Conservation (phyloP, 2,888 invertebrate genomes). For the Apotomis turbidana region DNA sequence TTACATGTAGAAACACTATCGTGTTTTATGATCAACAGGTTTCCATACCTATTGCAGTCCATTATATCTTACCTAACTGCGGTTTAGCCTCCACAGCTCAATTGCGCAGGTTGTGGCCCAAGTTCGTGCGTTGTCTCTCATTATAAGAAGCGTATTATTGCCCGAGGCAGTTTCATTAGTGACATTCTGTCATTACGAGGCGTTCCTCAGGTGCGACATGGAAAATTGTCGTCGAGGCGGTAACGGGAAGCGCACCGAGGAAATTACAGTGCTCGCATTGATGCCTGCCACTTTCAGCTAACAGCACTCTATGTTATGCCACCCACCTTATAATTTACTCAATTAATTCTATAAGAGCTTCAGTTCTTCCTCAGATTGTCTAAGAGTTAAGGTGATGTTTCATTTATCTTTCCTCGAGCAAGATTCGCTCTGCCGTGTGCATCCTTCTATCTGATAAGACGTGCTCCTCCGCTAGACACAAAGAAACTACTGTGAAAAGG, state of each 20-base stretch:
- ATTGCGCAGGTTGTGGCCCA: slow-evolving; percentile 51
- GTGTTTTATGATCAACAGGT: slow-evolving; percentile 39
- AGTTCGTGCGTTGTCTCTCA: slow-evolving; percentile 63
- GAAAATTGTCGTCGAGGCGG: slow-evolving; percentile 68
- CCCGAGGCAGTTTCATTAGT: slow-evolving; percentile 66
- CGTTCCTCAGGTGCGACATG: slow-evolving; percentile 54
- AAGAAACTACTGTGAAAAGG: slow-evolving; percentile 40
- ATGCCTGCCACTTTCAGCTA: slow-evolving; percentile 57
- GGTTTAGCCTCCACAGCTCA: slow-evolving; percentile 50
- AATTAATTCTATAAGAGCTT: slow-evolving; percentile 21
- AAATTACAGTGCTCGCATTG: slow-evolving; percentile 69
- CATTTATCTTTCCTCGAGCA: slow-evolving; percentile 18
- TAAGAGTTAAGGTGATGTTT: slow-evolving; percentile 10
- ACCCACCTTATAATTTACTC: slow-evolving; percentile 4
- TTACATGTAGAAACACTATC: slow-evolving; percentile 40
- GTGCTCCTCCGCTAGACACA: slow-evolving; percentile 38
- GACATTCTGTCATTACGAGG: slow-evolving; percentile 68
- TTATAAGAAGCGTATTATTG: slow-evolving; percentile 66
- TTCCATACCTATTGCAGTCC: slow-evolving; percentile 41
- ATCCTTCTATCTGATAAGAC: slow-evolving; percentile 26
- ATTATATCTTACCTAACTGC: slow-evolving; percentile 51
- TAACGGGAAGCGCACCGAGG: slow-evolving; percentile 70
- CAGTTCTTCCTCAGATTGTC: slow-evolving; percentile 11
- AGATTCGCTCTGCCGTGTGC: slow-evolving; percentile 21
- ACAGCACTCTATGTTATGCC: slow-evolving; percentile 9